A percentile compares a stretch with the other conserved stretches of the same genome.
These are phyloP conservation scores for Noctilio leporinus DNA, from an alignment of 2,113 vertebrate genomes.

Conservation along the genomic window DNA sequence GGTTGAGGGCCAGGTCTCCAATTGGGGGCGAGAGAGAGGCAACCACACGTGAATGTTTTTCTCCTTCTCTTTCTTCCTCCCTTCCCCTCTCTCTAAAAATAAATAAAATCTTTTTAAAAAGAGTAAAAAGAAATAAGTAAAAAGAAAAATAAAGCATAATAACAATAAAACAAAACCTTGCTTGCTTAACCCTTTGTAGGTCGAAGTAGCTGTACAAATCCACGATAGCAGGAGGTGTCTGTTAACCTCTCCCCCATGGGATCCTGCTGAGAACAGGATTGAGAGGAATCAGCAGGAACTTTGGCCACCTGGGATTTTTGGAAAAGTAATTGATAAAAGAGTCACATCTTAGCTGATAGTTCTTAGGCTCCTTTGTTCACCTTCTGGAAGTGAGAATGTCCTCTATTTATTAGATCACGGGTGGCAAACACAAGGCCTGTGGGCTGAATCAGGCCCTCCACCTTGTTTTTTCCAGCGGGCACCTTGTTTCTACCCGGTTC, in stretches of 20 bases:
- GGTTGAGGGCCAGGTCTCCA: no score
- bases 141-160: not conserved
- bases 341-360: slow-evolving; percentile 33
- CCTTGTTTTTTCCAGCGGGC: no score
- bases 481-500: no score
- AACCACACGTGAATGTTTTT: no score
- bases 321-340: slow-evolving; percentile 54
- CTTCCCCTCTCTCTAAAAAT: no score
- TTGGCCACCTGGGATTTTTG: not conserved
- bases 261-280: not conserved
- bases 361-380: not conserved
- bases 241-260: not conserved
- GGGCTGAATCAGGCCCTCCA: no score
- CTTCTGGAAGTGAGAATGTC: not conserved
- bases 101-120: no score
- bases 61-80: no score
- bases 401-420: not conserved
- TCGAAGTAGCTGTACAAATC: not conserved
- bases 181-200: not conserved
- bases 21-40: no score
- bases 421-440: no score
- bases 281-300: not conserved
- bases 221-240: not conserved
- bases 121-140: no score
- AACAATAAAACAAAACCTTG: not conserved